phyloP scores from a whole-genome alignment of 2,797 vertebrate genomes.

The Rhabdophis nuchalis region DNA sequence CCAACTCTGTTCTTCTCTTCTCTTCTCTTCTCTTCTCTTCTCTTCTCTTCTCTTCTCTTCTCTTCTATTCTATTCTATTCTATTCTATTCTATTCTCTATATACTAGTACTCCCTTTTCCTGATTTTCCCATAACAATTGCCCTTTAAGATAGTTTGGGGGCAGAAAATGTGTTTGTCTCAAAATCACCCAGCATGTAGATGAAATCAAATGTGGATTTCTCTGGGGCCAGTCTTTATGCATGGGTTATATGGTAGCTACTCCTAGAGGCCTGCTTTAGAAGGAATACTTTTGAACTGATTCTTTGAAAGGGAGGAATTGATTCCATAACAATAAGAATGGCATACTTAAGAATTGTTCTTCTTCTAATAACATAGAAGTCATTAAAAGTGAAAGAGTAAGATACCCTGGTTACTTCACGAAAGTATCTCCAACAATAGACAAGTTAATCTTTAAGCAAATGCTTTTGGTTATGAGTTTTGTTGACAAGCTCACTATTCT shows the following conservation, averaged over 20 bases:
- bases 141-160: background rate
- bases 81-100: background rate
- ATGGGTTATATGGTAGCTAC: background rate
- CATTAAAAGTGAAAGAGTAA: conserved; percentile 56
- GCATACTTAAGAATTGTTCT: background rate
- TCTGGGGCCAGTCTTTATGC: background rate
- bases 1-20: too few relatives aligned
- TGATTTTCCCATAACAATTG: background rate
- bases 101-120: background rate
- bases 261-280: background rate
- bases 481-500: background rate
- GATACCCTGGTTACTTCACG: background rate
- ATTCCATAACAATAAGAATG: conserved; percentile 15
- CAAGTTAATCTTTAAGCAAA: background rate
- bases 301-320: background rate
- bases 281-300: conserved; percentile 17
- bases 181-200: background rate
- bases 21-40: too few relatives aligned
- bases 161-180: background rate
- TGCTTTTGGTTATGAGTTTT: background rate
- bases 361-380: conserved; percentile 14
- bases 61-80: too few relatives aligned
- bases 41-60: too few relatives aligned
- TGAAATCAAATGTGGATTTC: background rate
- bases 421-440: background rate